Evolutionary conservation across 1,140 invertebrate species (phyloP), one percentile per base, ranked within the genome.

Genomic region (Manduca sexta): DNA sequence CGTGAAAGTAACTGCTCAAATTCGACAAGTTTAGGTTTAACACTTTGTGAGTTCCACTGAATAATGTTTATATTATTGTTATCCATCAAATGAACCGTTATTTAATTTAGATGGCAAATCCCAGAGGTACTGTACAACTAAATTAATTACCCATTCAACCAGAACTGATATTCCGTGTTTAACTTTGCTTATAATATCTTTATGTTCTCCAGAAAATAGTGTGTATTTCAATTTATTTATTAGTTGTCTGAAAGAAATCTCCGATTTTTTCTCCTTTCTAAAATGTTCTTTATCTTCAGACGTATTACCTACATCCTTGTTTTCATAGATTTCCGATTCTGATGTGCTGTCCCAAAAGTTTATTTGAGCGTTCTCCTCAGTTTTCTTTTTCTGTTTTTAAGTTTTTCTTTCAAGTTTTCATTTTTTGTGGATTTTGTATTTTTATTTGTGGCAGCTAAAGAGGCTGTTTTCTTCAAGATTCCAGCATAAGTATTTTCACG

Each of bases 31-130:
- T 60, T 64, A 12, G 48, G 50, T 29, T 30, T 31, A 11, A 64
- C 12, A 40, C 61, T 64, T 41, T 57, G 51, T 2, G 45, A 34
- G 38, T 64, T 64, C 52, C 56, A 60, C 35, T 60, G 57, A 3
- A 60, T n/a, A 11, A 64, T 51, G 53, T 64, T 12, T 49, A 8
- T 17, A 13, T 35, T 29, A 31, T 38, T 11, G 30, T 15, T 35
- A 33, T 35, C 15, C 3, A 7, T 12, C 16, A 34, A n/a, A n/a
- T n/a, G n/a, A n/a, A n/a, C n/a, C n/a, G n/a, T n/a, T n/a, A n/a
- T n/a, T n/a, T n/a, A n/a, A 49, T 6, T 52, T 40, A 7, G 57
- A 37, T 12, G 46, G 44, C 52, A 46, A 59, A n/a, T 54, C 51
- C 5, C 38, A 39, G 37, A 56, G 48, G 50, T 51, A 46, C 26